These are phyloP conservation scores for Poecilia wingei DNA, from an alignment of 2,797 vertebrate genomes.

Conservation along the genomic window DNA sequence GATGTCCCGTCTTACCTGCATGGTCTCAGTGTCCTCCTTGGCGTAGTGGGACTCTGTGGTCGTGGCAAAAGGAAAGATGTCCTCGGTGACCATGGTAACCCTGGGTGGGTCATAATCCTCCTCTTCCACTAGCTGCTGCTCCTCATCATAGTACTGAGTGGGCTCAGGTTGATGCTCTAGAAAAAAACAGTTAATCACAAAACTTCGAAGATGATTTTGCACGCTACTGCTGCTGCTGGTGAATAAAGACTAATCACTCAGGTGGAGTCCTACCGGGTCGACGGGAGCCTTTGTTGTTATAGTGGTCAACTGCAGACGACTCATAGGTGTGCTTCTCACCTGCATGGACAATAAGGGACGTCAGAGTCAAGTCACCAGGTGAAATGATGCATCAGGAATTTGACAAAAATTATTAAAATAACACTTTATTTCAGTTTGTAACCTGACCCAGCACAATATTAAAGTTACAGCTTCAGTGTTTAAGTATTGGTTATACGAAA, in stretches of 20 bases:
- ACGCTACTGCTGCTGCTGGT: background rate
- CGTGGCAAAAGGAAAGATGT: slow-evolving; percentile 70
- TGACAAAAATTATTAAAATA: background rate
- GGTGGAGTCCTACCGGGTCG: slow-evolving; percentile 66
- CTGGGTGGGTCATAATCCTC: slow-evolving; percentile 68
- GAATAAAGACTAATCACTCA: background rate
- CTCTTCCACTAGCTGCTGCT: slow-evolving; percentile 41
- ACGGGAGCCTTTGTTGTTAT: slow-evolving; percentile 57
- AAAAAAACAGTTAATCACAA: background rate
- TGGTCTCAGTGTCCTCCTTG: slow-evolving; percentile 77
- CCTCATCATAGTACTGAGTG: slow-evolving; percentile 63
- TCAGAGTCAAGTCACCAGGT: background rate
- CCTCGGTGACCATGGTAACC: slow-evolving; percentile 83
- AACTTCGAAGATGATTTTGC: background rate
- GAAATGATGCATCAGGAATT: background rate
- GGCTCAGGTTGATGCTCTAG: slow-evolving; percentile 68
- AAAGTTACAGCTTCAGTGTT: background rate
- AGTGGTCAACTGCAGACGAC: slow-evolving; percentile 68
- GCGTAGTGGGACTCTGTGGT: slow-evolving; percentile 79
- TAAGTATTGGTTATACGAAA: background rate
- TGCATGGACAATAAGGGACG: slow-evolving; percentile 23
- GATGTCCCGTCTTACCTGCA: slow-evolving; percentile 49
- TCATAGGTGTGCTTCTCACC: slow-evolving; percentile 75
- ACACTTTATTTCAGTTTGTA: background rate
- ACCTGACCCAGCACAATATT: background rate